Evolutionary conservation across 2,797 vertebrate genomes (phyloP).

Genomic region (Chelonia mydas): DNA sequence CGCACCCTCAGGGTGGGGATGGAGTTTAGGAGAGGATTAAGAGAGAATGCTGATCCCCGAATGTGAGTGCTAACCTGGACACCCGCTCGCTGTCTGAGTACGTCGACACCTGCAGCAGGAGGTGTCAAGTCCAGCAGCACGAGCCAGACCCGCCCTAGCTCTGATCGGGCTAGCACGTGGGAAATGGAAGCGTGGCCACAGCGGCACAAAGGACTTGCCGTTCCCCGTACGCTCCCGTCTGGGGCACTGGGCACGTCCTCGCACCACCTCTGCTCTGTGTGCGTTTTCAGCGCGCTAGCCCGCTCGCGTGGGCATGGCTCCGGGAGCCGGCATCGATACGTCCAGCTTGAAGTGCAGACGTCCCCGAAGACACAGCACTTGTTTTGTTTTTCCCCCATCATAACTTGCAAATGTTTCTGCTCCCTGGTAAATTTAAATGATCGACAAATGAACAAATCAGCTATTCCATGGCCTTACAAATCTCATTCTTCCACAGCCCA

Average conservation of each 20-base stretch:
- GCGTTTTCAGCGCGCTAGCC: too few species aligned
- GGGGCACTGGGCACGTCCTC: not conserved
- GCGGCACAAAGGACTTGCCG: not conserved
- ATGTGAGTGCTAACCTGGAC: not conserved
- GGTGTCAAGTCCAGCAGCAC: too few species aligned
- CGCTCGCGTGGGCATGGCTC: too few species aligned
- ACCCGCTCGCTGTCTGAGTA: not conserved
- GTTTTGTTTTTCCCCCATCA: not conserved
- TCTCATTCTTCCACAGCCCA: not conserved
- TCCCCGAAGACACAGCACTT: not conserved
- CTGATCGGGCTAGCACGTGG: not conserved
- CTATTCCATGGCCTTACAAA: not conserved
- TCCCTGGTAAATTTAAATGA: not conserved
- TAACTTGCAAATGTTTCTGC: not conserved
- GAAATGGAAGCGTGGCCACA: not conserved
- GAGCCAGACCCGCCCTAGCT: too few species aligned
- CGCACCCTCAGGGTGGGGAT: not conserved
- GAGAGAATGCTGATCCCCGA: not conserved
- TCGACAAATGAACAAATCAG: not conserved
- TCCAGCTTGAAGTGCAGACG: not conserved
- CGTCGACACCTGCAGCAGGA: not conserved
- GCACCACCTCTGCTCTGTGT: too few species aligned
- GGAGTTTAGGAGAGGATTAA: not conserved
- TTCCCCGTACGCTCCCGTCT: too few species aligned
- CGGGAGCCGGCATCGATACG: fast-evolving